phyloP scores from a whole-genome alignment of 2,797 vertebrate genomes.

The Parauchenoglanis ngamensis region DNA sequence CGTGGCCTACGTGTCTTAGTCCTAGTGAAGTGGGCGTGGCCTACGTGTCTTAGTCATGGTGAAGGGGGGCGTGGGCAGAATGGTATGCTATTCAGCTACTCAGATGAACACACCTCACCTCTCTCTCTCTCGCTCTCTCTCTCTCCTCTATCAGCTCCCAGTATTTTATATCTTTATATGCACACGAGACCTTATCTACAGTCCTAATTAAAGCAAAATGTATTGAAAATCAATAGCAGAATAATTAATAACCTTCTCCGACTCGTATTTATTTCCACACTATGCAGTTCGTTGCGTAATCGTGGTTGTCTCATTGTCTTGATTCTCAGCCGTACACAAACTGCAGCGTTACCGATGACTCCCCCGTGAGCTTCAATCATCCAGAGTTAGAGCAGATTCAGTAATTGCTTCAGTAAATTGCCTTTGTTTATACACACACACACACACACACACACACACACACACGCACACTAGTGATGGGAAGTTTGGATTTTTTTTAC shows the following conservation, averaged over 20 bases:
- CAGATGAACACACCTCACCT: no score
- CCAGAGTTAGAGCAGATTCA: constrained; percentile 2
- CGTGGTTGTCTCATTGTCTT: not conserved
- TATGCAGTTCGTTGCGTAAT: not conserved
- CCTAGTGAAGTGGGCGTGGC: no score
- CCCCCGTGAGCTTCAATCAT: not conserved
- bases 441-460: not conserved
- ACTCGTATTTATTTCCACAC: not conserved
- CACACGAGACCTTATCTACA: not conserved
- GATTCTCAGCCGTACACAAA: not conserved
- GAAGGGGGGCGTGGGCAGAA: no score
- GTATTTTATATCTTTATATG: not conserved
- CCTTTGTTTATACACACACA: not conserved
- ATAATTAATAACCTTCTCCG: not conserved
- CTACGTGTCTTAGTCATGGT: not conserved
- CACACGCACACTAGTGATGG: not conserved
- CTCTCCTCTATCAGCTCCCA: not conserved
- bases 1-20: not conserved
- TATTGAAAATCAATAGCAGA: not conserved
- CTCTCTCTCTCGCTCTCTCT: not conserved
- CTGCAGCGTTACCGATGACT: not conserved
- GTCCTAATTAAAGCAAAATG: not conserved
- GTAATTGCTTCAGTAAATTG: constrained; percentile 4
- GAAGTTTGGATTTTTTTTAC: no score
- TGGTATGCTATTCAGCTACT: no score